Conservation (phyloP, 2,888 invertebrate species). For the Leucania comma region DNA sequence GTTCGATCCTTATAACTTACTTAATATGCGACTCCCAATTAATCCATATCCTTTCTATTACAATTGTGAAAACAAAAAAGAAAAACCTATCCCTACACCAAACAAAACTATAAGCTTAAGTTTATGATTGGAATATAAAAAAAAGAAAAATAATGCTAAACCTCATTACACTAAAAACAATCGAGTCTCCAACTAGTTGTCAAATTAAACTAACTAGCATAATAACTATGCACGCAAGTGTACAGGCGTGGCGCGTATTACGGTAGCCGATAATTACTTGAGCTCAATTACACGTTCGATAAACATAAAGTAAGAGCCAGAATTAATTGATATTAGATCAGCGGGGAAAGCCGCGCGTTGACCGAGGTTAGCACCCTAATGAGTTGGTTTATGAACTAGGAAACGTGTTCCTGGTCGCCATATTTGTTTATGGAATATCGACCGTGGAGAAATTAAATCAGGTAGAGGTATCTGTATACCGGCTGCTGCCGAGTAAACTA, state of each 20-base stretch:
- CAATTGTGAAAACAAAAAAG: accelerated
- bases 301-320: constrained; percentile 70
- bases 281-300: constrained; percentile 67
- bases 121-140: neutral
- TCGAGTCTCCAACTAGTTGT: constrained; percentile 22
- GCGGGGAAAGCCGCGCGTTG: constrained; percentile 67
- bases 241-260: constrained; percentile 59
- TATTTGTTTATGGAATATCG: constrained; percentile 34
- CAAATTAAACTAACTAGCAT: constrained; percentile 34
- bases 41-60: neutral
- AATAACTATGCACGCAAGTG: constrained; percentile 54
- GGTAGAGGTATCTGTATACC: too few species aligned
- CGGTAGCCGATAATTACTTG: constrained; percentile 63
- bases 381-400: constrained; percentile 47
- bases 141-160: neutral
- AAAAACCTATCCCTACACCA: neutral
- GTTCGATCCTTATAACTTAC: neutral
- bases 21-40: neutral
- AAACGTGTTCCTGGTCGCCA: constrained; percentile 31
- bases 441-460: constrained; percentile 29
- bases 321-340: constrained; percentile 67
- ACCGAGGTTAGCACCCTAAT: constrained; percentile 57
- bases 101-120: neutral
- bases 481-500: too few species aligned
- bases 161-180: constrained; percentile 17